A percentile compares a stretch with the other conserved stretches of the same genome.
Conservation (phyloP, 2,113 vertebrate genomes). For the Burhinus oedicnemus region DNA sequence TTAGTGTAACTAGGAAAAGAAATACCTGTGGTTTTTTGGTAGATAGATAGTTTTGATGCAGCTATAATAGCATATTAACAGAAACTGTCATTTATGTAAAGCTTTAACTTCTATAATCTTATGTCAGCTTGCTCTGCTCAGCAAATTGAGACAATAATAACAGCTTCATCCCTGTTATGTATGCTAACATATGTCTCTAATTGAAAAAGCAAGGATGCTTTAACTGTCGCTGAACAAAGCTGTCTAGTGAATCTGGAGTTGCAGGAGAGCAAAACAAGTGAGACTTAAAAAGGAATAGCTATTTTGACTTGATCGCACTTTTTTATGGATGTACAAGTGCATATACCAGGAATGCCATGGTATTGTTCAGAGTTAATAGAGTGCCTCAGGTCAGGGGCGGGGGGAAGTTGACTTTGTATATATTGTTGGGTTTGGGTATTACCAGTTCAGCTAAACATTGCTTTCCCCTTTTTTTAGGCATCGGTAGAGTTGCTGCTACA, state of each 20-base stretch:
- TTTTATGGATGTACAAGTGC: fast-evolving
- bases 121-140: neutral
- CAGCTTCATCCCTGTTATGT: neutral
- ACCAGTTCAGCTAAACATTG: fast-evolving
- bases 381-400: neutral
- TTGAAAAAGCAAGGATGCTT: neutral
- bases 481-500: slow-evolving; percentile 93
- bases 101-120: neutral
- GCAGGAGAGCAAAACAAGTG: neutral
- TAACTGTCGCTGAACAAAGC: neutral
- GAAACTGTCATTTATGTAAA: fast-evolving
- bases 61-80: neutral
- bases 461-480: slow-evolving; percentile 76
- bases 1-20: neutral
- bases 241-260: neutral
- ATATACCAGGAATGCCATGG: fast-evolving
- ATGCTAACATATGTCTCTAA: neutral
- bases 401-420: neutral
- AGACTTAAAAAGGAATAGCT: neutral
- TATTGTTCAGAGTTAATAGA: neutral
- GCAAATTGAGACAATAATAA: neutral
- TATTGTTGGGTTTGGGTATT: neutral
- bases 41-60: neutral
- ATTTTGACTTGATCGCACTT: neutral
- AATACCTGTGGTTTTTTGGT: neutral